Evolutionary conservation across 2,113 vertebrate genomes (phyloP).

Genomic region (Noturus placidus): DNA sequence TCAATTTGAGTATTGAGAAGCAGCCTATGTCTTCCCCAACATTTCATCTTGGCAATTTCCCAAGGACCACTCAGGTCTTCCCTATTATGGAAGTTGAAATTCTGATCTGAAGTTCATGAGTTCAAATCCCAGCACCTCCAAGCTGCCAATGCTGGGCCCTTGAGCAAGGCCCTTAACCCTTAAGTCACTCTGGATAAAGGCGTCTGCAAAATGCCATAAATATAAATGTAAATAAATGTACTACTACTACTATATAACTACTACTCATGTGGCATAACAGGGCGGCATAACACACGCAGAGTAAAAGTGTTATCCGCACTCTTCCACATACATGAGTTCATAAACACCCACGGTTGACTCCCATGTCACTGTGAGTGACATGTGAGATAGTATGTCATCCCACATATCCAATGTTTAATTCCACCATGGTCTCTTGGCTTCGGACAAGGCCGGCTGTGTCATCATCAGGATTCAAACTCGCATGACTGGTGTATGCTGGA

Average conservation of each 20-base stretch:
- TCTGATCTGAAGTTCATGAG: no score
- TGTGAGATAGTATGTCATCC: no score
- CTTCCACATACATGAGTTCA: neutral
- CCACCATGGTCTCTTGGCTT: neutral
- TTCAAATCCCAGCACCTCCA: no score
- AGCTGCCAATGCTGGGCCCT: no score
- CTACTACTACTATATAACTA: no score
- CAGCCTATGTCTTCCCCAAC: neutral
- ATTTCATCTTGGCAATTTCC: neutral
- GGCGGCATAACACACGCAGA: neutral
- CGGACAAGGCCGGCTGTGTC: neutral
- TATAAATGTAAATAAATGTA: no score
- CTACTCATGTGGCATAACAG: neutral
- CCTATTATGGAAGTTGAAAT: neutral
- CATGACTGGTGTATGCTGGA: neutral
- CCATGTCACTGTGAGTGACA: neutral
- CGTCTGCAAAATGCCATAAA: no score
- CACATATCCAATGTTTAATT: neutral
- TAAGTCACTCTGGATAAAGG: no score
- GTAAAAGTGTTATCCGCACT: neutral
- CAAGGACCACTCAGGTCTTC: neutral
- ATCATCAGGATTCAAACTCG: neutral
- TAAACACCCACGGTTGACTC: neutral
- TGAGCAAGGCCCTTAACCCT: no score
- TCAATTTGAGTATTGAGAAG: no score